Percentiles rank a stretch among this genome's conserved stretches.
Conservation (phyloP, 2,888 invertebrate species). For the Apamea crenata region DNA sequence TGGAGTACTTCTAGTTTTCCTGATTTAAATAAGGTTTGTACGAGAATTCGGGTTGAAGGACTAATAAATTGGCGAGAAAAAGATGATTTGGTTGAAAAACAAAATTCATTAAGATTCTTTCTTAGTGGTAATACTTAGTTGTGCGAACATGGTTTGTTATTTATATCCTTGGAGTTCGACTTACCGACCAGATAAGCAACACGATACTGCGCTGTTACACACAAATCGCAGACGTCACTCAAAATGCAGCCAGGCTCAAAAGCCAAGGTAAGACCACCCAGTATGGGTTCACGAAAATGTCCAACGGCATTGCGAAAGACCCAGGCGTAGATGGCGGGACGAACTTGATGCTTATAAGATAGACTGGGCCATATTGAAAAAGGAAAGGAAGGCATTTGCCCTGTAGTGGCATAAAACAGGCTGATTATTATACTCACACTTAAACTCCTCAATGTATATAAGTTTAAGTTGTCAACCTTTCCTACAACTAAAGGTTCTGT, state of each 20-base stretch:
- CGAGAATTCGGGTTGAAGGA: conserved; percentile 24
- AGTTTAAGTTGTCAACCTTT: not conserved
- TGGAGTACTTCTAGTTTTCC: conserved; percentile 38
- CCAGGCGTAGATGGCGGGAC: no score
- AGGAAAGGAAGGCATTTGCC: no score
- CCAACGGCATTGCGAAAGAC: no score
- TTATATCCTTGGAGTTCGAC: not conserved
- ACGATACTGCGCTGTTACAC: not conserved
- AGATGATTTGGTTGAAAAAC: conserved; percentile 8
- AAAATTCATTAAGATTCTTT: conserved; percentile 14
- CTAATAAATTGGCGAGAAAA: not conserved
- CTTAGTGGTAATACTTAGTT: not conserved
- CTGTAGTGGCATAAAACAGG: no score
- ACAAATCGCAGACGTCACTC: no score
- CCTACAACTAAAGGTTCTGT: not conserved
- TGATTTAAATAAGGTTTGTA: conserved; percentile 45
- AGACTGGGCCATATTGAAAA: no score
- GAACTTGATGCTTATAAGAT: no score
- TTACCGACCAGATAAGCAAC: not conserved
- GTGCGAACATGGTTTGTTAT: not conserved
- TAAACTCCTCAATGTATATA: no score
- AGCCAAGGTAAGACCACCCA: no score
- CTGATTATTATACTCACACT: no score
- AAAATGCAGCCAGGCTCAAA: not conserved
- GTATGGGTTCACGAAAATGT: no score